Percentiles rank a stretch among this genome's conserved stretches.
These are phyloP conservation scores for Drosophila ficusphila DNA, from an alignment of 1,140 invertebrate genomes.

Conservation along the genomic window DNA sequence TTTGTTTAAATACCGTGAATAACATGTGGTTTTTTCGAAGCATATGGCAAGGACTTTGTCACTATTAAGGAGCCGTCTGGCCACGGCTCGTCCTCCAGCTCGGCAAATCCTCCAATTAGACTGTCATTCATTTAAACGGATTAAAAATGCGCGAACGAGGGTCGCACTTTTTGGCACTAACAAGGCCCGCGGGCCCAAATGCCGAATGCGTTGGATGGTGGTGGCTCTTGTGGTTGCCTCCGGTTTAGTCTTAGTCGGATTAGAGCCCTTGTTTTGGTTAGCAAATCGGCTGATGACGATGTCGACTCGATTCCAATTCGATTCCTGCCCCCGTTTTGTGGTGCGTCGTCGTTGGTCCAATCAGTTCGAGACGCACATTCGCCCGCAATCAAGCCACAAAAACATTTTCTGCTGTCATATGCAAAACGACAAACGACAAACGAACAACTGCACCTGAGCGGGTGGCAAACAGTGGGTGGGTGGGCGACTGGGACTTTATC, in stretches of 20 bases:
- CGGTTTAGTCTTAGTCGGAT: slow-evolving; percentile 55
- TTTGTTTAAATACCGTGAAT: slow-evolving; percentile 84
- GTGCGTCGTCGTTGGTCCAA: slow-evolving; percentile 64
- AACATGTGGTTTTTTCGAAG: slow-evolving; percentile 84
- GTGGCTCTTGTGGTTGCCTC: slow-evolving; percentile 59
- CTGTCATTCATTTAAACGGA: slow-evolving; percentile 84
- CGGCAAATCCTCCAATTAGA: slow-evolving; percentile 83
- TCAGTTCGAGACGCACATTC: slow-evolving; percentile 56
- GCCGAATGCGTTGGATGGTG: slow-evolving; percentile 5
- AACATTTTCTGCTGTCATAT: slow-evolving; percentile 74
- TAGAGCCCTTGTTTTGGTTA: slow-evolving; percentile 76
- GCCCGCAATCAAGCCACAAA: slow-evolving; percentile 63
- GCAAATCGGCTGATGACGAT: slow-evolving; percentile 67
- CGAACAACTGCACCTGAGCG: slow-evolving; percentile 37
- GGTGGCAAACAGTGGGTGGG: slow-evolving; percentile 18
- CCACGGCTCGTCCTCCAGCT: slow-evolving; percentile 31
- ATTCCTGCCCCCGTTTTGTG: slow-evolving; percentile 7
- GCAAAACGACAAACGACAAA: slow-evolving; percentile 59
- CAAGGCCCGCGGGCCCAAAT: slow-evolving; percentile 43
- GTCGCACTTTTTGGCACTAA: slow-evolving; percentile 40
- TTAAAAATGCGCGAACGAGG: slow-evolving; percentile 71
- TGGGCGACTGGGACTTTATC: slow-evolving; percentile 65
- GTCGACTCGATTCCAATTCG: slow-evolving; percentile 10
- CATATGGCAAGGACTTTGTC: slow-evolving; percentile 84
- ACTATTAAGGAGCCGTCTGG: slow-evolving; percentile 63